A percentile compares a stretch with the other conserved stretches of the same genome.
These are phyloP conservation scores for Schrankia costaestrigalis DNA, from an alignment of 2,888 invertebrate genomes.

Conservation along the genomic window DNA sequence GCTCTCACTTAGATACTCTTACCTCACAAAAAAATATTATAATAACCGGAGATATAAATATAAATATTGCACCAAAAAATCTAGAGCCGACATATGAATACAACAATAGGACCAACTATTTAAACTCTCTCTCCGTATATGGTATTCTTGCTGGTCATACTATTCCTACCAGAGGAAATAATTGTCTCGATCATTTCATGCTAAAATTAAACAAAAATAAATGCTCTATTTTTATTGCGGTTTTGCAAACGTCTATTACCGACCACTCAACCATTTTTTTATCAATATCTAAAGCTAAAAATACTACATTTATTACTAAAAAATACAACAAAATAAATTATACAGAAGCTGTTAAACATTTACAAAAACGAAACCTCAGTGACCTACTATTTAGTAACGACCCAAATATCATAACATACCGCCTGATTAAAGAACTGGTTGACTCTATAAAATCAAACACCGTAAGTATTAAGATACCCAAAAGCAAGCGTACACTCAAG, in stretches of 20 bases:
- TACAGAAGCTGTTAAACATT: conserved; percentile 6
- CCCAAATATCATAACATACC: not conserved
- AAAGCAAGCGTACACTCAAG: not conserved
- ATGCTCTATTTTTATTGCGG: conserved; percentile 6
- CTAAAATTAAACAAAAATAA: conserved; percentile 7
- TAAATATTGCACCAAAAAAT: conserved; percentile 15
- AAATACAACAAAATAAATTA: not conserved
- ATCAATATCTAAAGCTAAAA: conserved; percentile 6
- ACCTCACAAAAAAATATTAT: conserved; percentile 20
- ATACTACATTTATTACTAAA: too few species aligned
- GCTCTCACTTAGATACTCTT: too few species aligned
- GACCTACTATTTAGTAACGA: conserved; percentile 2
- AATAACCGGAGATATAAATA: conserved; percentile 30
- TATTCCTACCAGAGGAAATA: too few species aligned
- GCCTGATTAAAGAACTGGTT: not conserved
- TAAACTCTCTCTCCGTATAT: too few species aligned
- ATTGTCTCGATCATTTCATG: too few species aligned
- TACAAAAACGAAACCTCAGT: too few species aligned
- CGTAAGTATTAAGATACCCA: not conserved
- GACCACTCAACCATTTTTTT: conserved; percentile 10
- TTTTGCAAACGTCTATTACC: conserved; percentile 10
- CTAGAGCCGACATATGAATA: conserved; percentile 14
- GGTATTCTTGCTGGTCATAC: too few species aligned
- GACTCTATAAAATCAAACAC: not conserved
- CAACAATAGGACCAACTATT: too few species aligned